Base-by-base conservation (phyloP, 1,140 invertebrate genomes). In the Papilio dardanus region DNA sequence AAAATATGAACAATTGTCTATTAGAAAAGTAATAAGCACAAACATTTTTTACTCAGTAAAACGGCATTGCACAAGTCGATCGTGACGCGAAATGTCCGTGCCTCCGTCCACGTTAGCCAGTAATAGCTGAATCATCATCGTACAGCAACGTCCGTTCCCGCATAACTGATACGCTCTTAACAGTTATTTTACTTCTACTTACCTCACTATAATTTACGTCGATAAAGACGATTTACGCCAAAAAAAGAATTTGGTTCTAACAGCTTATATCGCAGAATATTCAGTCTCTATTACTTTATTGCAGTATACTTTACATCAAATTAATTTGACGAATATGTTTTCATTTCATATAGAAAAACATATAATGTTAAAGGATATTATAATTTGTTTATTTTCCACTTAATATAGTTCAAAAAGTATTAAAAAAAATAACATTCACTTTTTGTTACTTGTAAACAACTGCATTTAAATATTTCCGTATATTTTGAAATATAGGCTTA, bases 51-150 rank as follows among this genome's bases (percentile, higher is more conserved):
- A n/a, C n/a, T n/a, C n/a, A n/a, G n/a, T n/a, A 58, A 14, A 58
- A 58, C 21, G 24, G 24, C 24, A 58, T 28, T 14, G 16, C 24
- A 58, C 21, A 3, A 10, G 2, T 28, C 10, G 3, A 10, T 58
- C 24, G 24, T 28, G 54, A 58, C 24, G 21, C 21, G 19, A 24
- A 14, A 6, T 6, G 10, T 14, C 54, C 10, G 12, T 62, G 21
- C 10, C 50, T 62, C 54, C 1, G 21, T 30, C 24, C 2, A 62
- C 8, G 24, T 62, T 62, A 62, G 54, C 54, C 24, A 62, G 54
- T 62, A 28, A 12, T 30, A 24, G 54, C 54, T 62, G 54, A 62
- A 62, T 62, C 54, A 62, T 62, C 21, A 16, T 54, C 50, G 21
- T 16, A 28, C 1, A 62, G 19, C 50, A 28, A 62, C 21, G 54